A percentile compares a stretch with the other conserved stretches of the same genome.
Conservation (phyloP, 2,888 invertebrate genomes). For the Amblyjoppa proteus region DNA sequence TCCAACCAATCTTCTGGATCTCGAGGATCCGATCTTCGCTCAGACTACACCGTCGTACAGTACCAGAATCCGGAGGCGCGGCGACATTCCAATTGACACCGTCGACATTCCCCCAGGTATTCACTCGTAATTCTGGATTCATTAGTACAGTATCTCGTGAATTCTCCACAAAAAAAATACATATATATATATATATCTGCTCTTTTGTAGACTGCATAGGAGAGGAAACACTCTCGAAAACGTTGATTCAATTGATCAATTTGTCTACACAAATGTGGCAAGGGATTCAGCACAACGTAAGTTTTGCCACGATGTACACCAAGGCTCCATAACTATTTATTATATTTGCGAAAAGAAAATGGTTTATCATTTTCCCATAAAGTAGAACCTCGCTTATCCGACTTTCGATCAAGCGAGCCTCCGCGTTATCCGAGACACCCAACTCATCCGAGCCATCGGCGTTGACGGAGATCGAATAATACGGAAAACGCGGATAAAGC, state of each 20-base stretch:
- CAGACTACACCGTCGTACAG: slow-evolving; percentile 56
- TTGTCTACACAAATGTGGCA: slow-evolving; percentile 90
- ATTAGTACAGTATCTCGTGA: background rate
- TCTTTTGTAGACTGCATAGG: slow-evolving; percentile 78
- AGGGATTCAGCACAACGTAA: slow-evolving; percentile 88
- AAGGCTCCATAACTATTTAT: background rate
- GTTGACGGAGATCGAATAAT: too few species aligned
- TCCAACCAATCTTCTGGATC: slow-evolving; percentile 71
- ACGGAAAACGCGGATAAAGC: too few species aligned
- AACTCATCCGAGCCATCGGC: too few species aligned
- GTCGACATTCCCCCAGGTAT: background rate
- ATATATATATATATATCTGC: background rate
- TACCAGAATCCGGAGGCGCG: slow-evolving; percentile 85
- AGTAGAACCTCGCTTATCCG: too few species aligned
- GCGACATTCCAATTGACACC: slow-evolving; percentile 86
- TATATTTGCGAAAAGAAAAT: background rate
- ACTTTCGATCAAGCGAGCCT: too few species aligned
- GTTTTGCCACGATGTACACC: slow-evolving; percentile 58
- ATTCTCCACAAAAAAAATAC: too few species aligned
- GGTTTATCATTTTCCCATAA: background rate
- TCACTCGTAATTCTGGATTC: background rate
- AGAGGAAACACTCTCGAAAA: slow-evolving; percentile 88
- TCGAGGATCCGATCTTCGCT: slow-evolving; percentile 64
- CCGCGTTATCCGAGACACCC: too few species aligned
- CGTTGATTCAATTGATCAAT: slow-evolving; percentile 89